phyloP scores from a whole-genome alignment of 2,797 vertebrate species.

The Rhinogobio ventralis region DNA sequence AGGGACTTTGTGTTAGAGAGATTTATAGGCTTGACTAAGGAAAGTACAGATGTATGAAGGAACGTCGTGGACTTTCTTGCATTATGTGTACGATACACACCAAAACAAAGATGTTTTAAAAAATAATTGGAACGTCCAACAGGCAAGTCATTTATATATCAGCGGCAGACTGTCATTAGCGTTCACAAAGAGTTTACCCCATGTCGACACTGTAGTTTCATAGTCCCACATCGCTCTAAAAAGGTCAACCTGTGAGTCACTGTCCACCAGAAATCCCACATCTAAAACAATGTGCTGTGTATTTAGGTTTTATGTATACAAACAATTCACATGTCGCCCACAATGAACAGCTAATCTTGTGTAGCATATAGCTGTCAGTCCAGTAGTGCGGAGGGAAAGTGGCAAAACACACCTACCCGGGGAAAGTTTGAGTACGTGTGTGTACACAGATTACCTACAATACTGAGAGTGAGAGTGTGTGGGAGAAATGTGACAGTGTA shows the following conservation, averaged over 20 bases:
- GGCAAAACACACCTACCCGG: constrained; percentile 50
- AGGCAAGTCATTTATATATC: constrained; percentile 1
- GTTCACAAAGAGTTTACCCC: constrained; percentile 37
- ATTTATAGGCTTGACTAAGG: constrained; percentile 35
- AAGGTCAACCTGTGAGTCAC: constrained; percentile 65
- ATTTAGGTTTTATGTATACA: constrained; percentile 52
- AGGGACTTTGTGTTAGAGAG: constrained; percentile 42
- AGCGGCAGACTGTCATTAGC: constrained; percentile 21
- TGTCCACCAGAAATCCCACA: constrained; percentile 52
- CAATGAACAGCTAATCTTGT: constrained; percentile 45
- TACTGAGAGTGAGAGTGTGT: constrained; percentile 32
- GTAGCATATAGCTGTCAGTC: constrained; percentile 31
- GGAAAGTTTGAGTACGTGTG: constrained; percentile 54
- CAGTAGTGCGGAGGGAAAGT: constrained; percentile 51
- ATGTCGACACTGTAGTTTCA: constrained; percentile 59
- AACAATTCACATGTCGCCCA: constrained; percentile 57
- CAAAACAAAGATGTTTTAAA: not conserved
- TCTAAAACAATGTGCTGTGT: constrained; percentile 55
- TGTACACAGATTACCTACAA: constrained; percentile 32
- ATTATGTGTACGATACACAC: not conserved
- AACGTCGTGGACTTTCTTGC: constrained; percentile 5
- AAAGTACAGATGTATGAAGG: constrained; percentile 25
- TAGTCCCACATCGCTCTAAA: constrained; percentile 58
- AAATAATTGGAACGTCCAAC: constrained; percentile 33
- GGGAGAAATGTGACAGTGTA: constrained; percentile 31